Percentiles rank a stretch among this genome's conserved stretches.
Conservation (phyloP, 23 tunicate genomes). For the Trididemnum nubilum region DNA sequence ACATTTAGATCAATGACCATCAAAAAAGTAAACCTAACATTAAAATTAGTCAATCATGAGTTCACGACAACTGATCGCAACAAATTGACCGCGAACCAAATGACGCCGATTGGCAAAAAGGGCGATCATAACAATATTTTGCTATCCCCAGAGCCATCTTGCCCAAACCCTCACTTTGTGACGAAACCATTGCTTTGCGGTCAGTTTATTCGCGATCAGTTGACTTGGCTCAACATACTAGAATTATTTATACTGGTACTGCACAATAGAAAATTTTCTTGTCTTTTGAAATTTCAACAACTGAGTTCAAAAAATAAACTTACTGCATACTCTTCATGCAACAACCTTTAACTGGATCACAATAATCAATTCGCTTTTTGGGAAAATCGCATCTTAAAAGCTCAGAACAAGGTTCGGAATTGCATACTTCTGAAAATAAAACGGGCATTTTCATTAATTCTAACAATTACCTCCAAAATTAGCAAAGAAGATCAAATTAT, state of each 20-base stretch:
- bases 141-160: no score
- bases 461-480: no score
- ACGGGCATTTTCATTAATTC: no score
- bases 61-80: no score
- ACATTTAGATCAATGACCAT: no score
- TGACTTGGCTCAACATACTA: neutral
- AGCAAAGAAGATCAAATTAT: no score
- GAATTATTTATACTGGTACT: neutral
- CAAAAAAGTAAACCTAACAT: no score
- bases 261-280: neutral
- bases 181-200: no score
- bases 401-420: neutral
- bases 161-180: no score
- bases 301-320: no score
- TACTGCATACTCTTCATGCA: conserved; percentile 29
- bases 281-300: neutral
- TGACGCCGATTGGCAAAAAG: neutral
- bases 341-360: conserved; percentile 8
- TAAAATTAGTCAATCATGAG: no score
- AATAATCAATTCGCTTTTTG: neutral
- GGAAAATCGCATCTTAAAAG: conserved; percentile 13
- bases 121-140: neutral
- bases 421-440: neutral
- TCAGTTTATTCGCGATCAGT: no score
- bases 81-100: neutral